Conservation (phyloP, 2,113 vertebrate species). For the Rousettus leschenaultii region DNA sequence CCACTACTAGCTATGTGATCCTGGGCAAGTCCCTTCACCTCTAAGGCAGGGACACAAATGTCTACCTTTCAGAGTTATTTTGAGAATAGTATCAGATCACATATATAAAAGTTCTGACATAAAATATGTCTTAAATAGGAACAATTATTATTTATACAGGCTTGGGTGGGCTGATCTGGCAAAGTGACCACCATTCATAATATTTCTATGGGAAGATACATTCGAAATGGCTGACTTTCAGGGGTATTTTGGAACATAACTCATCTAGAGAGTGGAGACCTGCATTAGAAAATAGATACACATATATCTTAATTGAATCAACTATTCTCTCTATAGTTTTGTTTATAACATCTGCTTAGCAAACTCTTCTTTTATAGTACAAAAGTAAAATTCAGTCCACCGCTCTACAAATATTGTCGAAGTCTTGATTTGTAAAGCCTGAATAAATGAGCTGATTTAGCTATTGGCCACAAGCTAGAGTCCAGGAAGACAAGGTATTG, state of each 20-base stretch:
- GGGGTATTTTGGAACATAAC: background rate
- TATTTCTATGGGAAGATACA: background rate
- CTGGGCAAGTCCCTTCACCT: background rate
- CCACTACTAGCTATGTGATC: background rate
- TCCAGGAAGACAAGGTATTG: background rate
- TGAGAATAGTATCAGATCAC: background rate
- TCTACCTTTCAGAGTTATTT: background rate
- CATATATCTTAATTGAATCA: background rate
- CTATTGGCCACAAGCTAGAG: background rate
- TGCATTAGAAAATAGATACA: background rate
- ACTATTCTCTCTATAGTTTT: background rate
- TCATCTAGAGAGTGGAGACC: background rate
- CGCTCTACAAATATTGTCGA: background rate
- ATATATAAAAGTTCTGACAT: background rate
- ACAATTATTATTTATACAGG: background rate
- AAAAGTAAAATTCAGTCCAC: conserved; percentile 13
- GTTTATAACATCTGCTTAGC: background rate
- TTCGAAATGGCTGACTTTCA: background rate
- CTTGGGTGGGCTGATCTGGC: background rate
- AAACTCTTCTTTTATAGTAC: background rate
- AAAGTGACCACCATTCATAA: background rate
- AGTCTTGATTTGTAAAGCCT: background rate
- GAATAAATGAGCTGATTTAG: background rate
- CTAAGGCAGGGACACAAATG: background rate
- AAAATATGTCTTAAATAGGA: background rate